Percentiles rank a stretch among this genome's conserved stretches.
These are phyloP conservation scores for Brienomyrus longianalis DNA, from an alignment of 2,113 vertebrate genomes.

Conservation along the genomic window DNA sequence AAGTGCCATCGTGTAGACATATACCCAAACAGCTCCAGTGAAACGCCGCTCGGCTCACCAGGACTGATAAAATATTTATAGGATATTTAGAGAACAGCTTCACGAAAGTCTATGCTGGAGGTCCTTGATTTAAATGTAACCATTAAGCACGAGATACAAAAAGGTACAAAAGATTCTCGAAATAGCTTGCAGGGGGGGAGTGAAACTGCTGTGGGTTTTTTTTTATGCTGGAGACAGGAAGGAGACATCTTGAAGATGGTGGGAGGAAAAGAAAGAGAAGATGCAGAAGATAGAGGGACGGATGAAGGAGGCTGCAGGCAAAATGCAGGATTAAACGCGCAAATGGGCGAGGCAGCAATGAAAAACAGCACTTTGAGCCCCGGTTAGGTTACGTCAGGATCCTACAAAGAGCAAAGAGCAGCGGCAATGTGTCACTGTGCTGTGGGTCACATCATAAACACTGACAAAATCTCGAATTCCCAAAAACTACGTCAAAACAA, in stretches of 20 bases:
- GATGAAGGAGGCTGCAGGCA: background rate
- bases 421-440: background rate
- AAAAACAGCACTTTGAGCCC: background rate
- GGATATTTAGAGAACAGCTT: background rate
- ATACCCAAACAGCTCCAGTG: background rate
- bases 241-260: background rate
- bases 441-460: background rate
- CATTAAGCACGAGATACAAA: background rate
- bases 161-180: background rate
- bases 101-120: background rate
- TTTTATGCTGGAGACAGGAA: background rate
- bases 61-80: background rate
- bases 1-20: background rate
- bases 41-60: background rate
- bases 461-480: background rate
- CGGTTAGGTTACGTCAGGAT: background rate
- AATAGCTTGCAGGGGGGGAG: background rate
- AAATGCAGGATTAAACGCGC: background rate
- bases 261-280: background rate
- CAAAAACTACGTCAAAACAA: background rate
- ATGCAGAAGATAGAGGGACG: background rate
- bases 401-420: background rate
- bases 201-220: background rate
- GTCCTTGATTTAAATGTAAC: slow-evolving; percentile 3
- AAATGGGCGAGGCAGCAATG: background rate